Evolutionary conservation across 2,797 vertebrate genomes (phyloP), one percentile per base, ranked within the genome.

Genomic region (Lophius americanus): DNA sequence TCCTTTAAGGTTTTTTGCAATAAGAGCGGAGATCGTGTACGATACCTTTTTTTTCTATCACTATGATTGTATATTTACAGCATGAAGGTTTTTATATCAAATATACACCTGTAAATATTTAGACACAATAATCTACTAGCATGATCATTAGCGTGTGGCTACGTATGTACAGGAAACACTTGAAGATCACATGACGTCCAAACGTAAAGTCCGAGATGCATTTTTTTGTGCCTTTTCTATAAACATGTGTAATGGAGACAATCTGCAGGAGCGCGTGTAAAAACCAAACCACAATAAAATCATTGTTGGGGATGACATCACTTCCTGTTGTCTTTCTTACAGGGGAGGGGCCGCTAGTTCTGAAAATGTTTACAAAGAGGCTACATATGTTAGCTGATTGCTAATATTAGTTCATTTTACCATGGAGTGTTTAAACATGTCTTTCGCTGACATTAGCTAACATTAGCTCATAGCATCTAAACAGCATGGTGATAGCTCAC

Each of bases 201-300:
- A 91, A 74, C 83, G 89, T 81, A 85, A 91, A 86, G 82, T 93
- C 93, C 95, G 95, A 93, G 93, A 95, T 95, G 95, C 95, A 95
- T 96, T 93, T 95, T 23, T 93, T 93, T 96, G 97, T 98, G 97
- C 97, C 96, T 98, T 98, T 96, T 97, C 92, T 93, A 95, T 95
- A 92, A 94, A 95, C 95, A 92, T 97, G 94, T 96, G 94, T 96
- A 94, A 95, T 95, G 93, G 94, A 96, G 96, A 98, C 96, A 97
- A 97, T 98, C 96, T 94, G 94, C 87, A 94, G 92, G 82, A 90
- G 95, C 95, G 96, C 95, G 95, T 98, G 94, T 96, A 94, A 92
- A 95, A 95, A 94, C 92, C 94, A 95, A 96, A 95, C 86, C 79
- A 94, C 92, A 98, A 95, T 97, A 97, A 98, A 98, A 96, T 92